Conservation (phyloP, 30 jellyfish, hydroid and myxozoan species). For the Nemopilema nomurai region DNA sequence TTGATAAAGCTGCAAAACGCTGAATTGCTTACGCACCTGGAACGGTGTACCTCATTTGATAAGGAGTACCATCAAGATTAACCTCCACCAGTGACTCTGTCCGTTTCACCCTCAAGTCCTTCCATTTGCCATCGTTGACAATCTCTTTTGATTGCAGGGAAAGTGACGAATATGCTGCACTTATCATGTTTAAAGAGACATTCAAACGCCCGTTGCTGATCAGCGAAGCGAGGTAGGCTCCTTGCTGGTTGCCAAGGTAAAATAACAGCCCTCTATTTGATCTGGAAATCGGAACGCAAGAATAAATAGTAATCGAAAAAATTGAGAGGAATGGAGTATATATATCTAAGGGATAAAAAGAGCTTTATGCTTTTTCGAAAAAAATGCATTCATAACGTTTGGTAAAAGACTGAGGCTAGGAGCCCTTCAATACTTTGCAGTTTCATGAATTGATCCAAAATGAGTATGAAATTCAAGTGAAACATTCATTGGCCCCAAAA, state of each 20-base stretch:
- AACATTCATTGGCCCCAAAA: too few species aligned
- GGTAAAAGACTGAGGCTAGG: too few species aligned
- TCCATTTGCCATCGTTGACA: constrained; percentile 46
- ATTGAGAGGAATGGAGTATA: too few species aligned
- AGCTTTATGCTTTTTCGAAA: too few species aligned
- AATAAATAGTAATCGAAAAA: neutral
- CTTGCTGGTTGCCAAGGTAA: constrained; percentile 63
- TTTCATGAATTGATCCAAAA: too few species aligned
- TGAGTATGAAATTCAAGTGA: too few species aligned
- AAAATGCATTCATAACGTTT: too few species aligned
- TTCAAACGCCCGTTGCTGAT: constrained; percentile 19
- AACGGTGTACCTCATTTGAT: constrained; percentile 22
- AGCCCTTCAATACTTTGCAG: too few species aligned
- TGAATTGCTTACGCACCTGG: constrained; percentile 16
- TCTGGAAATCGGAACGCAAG: neutral
- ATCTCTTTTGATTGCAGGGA: neutral
- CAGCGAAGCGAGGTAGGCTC: constrained; percentile 44
- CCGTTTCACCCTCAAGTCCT: constrained; percentile 42
- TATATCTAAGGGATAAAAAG: too few species aligned
- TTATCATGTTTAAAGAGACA: constrained; percentile 60
- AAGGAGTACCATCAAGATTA: constrained; percentile 9
- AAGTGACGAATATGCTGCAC: constrained; percentile 24
- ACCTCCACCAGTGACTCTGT: constrained; percentile 41
- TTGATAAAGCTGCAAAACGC: neutral
- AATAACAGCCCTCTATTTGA: constrained; percentile 35